A percentile compares a stretch with the other conserved stretches of the same genome.
Conservation (phyloP, 2,888 invertebrate species). For the Charanyca ferruginea region DNA sequence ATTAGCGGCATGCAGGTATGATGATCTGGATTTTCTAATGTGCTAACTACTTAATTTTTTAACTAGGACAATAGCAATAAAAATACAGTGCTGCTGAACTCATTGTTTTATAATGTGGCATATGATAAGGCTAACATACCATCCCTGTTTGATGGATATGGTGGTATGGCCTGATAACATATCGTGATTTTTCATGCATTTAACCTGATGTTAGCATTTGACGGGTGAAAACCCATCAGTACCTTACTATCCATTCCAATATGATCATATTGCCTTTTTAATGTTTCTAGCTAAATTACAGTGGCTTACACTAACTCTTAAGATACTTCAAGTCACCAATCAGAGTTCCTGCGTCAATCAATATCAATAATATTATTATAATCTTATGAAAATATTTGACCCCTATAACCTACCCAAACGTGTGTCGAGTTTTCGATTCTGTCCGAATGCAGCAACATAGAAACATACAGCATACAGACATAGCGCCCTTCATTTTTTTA, state of each 20-base stretch:
- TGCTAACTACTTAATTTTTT: constrained; percentile 26
- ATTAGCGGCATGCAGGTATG: constrained; percentile 97
- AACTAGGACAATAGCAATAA: constrained; percentile 3
- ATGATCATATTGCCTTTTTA: not conserved
- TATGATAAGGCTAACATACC: not conserved
- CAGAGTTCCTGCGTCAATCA: not conserved
- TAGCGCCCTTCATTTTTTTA: constrained; percentile 29
- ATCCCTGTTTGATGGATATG: not conserved
- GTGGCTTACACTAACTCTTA: not conserved
- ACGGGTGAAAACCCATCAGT: too few species aligned
- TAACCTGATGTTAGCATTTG: too few species aligned
- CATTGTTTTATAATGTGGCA: not conserved
- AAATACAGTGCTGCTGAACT: not conserved
- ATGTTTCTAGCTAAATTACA: not conserved
- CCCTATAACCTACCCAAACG: constrained; percentile 9
- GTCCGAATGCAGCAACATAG: constrained; percentile 6
- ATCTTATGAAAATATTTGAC: constrained; percentile 2
- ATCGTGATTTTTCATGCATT: not conserved
- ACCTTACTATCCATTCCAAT: not conserved
- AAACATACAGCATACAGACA: constrained; percentile 21
- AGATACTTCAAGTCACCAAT: not conserved
- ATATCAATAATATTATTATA: not conserved
- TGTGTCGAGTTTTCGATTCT: constrained; percentile 34
- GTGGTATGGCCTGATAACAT: not conserved
- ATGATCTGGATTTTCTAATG: constrained; percentile 67